These are phyloP conservation scores for Hemithea aestivaria DNA, from an alignment of 2,888 invertebrate genomes.

Conservation along the genomic window DNA sequence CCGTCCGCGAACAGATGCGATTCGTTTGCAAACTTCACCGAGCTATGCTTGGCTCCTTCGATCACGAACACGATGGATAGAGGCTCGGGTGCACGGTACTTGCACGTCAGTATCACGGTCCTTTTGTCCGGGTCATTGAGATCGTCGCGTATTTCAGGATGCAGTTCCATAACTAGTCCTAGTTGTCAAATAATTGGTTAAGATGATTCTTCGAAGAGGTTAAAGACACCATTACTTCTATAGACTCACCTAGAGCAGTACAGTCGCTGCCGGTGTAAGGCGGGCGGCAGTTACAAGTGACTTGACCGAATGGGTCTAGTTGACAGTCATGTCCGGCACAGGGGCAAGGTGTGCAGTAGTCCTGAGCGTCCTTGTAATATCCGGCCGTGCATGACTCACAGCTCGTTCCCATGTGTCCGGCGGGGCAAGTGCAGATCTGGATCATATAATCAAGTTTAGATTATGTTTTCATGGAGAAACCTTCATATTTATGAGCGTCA, in stretches of 20 bases:
- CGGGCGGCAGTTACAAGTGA: constrained; percentile 84
- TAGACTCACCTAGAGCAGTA: constrained; percentile 54
- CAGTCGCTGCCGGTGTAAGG: constrained; percentile 86
- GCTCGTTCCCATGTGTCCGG: constrained; percentile 89
- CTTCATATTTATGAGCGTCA: no score
- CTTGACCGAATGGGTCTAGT: constrained; percentile 73
- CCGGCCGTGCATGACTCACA: constrained; percentile 88
- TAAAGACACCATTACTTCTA: no score
- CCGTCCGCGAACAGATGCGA: constrained; percentile 50
- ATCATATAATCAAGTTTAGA: no score
- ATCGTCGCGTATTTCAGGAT: constrained; percentile 51
- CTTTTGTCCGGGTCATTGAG: constrained; percentile 33
- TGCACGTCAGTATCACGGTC: constrained; percentile 57
- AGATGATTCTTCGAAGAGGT: constrained; percentile 10
- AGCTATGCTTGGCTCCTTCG: constrained; percentile 42
- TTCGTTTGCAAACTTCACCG: constrained; percentile 45
- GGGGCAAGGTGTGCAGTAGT: constrained; percentile 84
- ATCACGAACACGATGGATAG: constrained; percentile 61
- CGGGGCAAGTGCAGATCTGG: constrained; percentile 87
- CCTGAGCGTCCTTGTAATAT: constrained; percentile 83
- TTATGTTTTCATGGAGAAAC: no score
- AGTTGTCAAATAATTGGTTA: constrained; percentile 29
- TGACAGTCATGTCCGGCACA: constrained; percentile 88
- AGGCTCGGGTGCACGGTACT: constrained; percentile 63
- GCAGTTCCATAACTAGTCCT: constrained; percentile 70